Conservation (phyloP, 1,140 invertebrate species). For the Zophobas morio region DNA sequence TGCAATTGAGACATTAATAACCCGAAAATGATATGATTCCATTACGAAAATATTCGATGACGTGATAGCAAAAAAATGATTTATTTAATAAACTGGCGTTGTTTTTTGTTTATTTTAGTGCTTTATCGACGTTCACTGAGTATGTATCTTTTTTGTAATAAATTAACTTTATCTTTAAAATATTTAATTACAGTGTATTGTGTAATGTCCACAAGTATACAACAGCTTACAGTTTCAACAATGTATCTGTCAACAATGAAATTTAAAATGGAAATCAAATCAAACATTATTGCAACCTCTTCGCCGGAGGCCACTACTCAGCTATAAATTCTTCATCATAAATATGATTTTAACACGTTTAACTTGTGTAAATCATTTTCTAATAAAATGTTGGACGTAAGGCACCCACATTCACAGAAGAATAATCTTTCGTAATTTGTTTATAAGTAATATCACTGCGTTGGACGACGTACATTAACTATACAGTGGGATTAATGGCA, state of each 20-base stretch:
- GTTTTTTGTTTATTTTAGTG: no score
- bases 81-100: no score
- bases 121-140: no score
- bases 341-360: conserved; percentile 20
- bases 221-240: background rate
- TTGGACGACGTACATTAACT: background rate
- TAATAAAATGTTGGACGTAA: conserved; percentile 8
- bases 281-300: conserved; percentile 26
- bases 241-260: conserved; percentile 24
- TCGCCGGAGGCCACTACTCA: conserved; percentile 1
- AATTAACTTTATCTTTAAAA: no score
- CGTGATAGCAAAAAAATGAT: no score
- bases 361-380: conserved; percentile 20
- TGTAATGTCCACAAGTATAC: background rate
- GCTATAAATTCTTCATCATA: conserved; percentile 28
- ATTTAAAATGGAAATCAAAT: conserved; percentile 31
- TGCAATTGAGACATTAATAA: background rate
- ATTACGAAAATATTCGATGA: no score
- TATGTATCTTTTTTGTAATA: no score
- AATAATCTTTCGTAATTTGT: background rate
- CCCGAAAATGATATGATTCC: background rate
- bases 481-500: no score
- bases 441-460: no score
- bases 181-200: background rate
- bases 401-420: background rate